Conservation (phyloP, 2,888 invertebrate genomes). For the Aleiodes leptofemur region DNA sequence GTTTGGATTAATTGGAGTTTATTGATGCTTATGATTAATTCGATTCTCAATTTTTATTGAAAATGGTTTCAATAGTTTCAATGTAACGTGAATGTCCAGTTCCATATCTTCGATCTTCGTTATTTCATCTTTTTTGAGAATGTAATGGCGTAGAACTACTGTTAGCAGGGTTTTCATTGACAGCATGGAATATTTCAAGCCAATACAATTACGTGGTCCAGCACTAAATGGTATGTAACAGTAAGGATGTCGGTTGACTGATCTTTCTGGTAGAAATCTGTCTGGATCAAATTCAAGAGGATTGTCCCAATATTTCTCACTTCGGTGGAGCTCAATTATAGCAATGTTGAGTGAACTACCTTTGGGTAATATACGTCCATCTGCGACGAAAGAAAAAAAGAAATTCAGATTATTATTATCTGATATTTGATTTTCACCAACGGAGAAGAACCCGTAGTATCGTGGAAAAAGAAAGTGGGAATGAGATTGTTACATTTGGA, state of each 20-base stretch:
- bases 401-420: no score
- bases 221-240: constrained; percentile 61
- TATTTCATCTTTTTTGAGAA: constrained; percentile 57
- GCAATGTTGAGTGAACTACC: constrained; percentile 56
- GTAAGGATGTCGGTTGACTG: constrained; percentile 59
- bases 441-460: no score
- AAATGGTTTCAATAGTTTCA: constrained; percentile 55
- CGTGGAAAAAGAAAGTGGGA: no score
- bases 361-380: constrained; percentile 52
- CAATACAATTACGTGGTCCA: constrained; percentile 63
- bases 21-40: not conserved
- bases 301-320: constrained; percentile 58
- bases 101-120: constrained; percentile 52
- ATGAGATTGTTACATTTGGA: no score
- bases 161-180: constrained; percentile 73
- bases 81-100: constrained; percentile 55
- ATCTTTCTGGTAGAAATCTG: constrained; percentile 62
- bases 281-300: constrained; percentile 64
- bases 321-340: constrained; percentile 56
- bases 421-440: no score
- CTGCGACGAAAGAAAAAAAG: no score
- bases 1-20: not conserved
- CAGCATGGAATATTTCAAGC: constrained; percentile 74
- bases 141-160: constrained; percentile 69
- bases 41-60: constrained; percentile 53